Conservation (phyloP, 2,797 vertebrate genomes). For the Gymnothorax reevesii region DNA sequence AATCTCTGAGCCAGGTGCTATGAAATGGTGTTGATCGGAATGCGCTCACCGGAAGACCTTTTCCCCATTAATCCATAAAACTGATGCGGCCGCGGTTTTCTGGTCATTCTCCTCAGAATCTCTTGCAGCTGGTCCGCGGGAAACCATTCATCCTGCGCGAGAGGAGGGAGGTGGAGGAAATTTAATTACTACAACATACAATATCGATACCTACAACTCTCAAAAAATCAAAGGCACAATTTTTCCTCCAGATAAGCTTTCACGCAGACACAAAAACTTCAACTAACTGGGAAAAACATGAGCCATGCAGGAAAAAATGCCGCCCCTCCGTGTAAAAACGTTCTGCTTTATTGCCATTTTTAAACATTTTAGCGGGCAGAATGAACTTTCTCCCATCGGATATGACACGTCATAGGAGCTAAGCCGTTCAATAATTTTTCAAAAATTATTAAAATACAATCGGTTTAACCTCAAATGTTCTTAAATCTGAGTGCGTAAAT, state of each 20-base stretch:
- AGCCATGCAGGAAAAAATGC: neutral
- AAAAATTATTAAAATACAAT: neutral
- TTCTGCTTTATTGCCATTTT: neutral
- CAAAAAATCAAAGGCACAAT: neutral
- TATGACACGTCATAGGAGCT: neutral
- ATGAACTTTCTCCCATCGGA: neutral
- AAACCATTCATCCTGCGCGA: constrained; percentile 80
- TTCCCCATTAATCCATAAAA: constrained; percentile 98
- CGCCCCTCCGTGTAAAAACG: no score
- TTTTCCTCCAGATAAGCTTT: neutral
- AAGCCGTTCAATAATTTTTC: neutral
- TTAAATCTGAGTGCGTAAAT: neutral
- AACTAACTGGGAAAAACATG: neutral
- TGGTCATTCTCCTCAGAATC: constrained; percentile 87
- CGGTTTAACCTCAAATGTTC: neutral
- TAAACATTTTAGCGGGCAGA: neutral
- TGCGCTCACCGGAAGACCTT: constrained; percentile 82
- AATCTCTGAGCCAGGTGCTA: neutral
- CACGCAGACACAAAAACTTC: neutral
- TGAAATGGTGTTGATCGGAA: neutral
- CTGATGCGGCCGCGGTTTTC: constrained; percentile 90
- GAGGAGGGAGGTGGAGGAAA: constrained; percentile 1
- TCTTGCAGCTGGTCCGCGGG: constrained; percentile 80
- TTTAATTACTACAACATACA: constrained; percentile 37
- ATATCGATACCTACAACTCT: neutral